Percentiles rank a stretch among this genome's conserved stretches.
Conservation (phyloP, 2,113 vertebrate genomes). For the Acanthochromis polyacanthus region DNA sequence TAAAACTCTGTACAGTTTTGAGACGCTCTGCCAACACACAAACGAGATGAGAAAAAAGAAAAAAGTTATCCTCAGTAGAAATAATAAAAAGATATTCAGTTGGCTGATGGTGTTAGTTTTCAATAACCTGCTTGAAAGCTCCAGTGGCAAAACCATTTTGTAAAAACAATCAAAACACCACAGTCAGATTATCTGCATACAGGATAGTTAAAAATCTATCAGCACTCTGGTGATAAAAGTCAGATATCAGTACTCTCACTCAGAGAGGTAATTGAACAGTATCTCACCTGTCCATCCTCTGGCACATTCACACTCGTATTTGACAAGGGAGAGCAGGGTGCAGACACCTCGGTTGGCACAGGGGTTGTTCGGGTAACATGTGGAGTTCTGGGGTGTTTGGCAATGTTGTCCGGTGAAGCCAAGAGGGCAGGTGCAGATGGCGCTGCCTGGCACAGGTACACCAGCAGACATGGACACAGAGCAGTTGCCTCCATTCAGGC, state of each 20-base stretch:
- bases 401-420: constrained; percentile 89
- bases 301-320: constrained; percentile 88
- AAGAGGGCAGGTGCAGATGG: constrained; percentile 87
- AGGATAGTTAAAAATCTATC: neutral
- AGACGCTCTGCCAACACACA: no score
- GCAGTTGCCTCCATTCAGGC: constrained; percentile 92
- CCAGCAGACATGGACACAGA: constrained; percentile 78
- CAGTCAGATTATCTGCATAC: neutral
- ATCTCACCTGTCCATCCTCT: constrained; percentile 91
- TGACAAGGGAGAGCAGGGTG: constrained; percentile 84
- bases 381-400: constrained; percentile 88
- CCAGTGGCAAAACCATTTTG: neutral
- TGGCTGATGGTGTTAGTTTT: no score
- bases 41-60: no score
- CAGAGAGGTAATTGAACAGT: neutral
- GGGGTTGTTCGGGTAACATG: constrained; percentile 89
- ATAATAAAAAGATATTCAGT: no score
- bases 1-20: neutral
- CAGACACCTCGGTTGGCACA: constrained; percentile 90
- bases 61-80: no score
- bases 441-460: constrained; percentile 84
- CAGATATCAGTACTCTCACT: neutral
- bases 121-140: neutral
- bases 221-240: no score
- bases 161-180: neutral